Conservation (phyloP, 1,140 invertebrate species). For the Ridgeia piscesae region DNA sequence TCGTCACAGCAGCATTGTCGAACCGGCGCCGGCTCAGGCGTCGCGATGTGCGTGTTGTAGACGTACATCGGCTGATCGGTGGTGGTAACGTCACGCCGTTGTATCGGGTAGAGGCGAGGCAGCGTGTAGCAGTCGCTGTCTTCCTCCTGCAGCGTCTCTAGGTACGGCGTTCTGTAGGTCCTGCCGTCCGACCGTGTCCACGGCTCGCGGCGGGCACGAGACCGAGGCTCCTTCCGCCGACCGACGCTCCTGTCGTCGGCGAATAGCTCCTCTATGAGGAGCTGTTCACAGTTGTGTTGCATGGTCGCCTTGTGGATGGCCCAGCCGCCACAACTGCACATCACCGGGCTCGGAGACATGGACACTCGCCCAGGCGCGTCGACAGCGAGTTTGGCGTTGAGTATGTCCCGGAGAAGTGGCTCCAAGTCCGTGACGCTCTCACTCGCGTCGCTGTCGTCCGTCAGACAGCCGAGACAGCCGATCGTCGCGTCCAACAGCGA, state of each 20-base stretch:
- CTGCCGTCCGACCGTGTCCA: not conserved
- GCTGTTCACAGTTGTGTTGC: not conserved
- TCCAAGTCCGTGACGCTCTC: slow-evolving; percentile 29
- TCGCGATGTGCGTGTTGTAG: not conserved
- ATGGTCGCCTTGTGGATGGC: slow-evolving; percentile 2
- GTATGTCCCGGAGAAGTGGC: slow-evolving; percentile 18
- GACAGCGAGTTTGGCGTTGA: not conserved
- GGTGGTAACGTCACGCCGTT: not conserved
- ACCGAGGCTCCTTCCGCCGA: slow-evolving; percentile 60
- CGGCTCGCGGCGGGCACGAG: slow-evolving; percentile 64
- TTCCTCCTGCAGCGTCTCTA: not conserved
- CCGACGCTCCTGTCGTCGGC: not conserved
- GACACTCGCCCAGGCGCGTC: not conserved
- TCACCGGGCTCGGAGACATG: not conserved
- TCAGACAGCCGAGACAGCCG: not conserved
- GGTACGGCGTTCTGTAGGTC: not conserved
- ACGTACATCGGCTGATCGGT: slow-evolving; percentile 56
- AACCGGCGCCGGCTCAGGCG: not conserved
- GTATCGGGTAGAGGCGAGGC: slow-evolving; percentile 19
- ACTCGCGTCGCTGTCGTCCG: slow-evolving; percentile 41
- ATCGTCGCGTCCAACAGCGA: not conserved
- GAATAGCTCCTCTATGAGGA: slow-evolving; percentile 12
- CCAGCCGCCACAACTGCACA: not conserved
- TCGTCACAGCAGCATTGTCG: slow-evolving; percentile 67
- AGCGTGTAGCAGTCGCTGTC: not conserved